Evolutionary conservation across 2,113 vertebrate genomes (phyloP).

Genomic region (Indri indri): DNA sequence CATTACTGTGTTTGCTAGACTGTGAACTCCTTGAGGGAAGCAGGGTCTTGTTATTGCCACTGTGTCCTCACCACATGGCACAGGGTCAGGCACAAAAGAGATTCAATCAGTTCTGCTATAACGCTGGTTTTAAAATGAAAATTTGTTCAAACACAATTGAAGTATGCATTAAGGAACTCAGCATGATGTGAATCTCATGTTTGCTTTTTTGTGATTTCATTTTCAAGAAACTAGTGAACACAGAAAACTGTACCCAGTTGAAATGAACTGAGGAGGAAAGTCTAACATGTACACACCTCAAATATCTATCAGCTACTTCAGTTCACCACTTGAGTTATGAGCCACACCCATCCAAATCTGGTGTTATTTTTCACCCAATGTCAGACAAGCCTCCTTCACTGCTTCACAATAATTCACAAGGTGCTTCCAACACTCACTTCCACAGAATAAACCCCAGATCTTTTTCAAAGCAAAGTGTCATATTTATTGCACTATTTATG

Average conservation of each 20-base stretch:
- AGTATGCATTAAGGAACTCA: neutral
- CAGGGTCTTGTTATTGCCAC: neutral
- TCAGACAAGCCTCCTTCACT: neutral
- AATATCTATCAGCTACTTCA: neutral
- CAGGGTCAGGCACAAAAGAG: neutral
- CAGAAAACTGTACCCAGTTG: neutral
- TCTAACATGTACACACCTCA: neutral
- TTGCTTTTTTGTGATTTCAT: neutral
- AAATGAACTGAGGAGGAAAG: neutral
- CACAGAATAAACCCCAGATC: neutral
- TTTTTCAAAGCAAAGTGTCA: neutral
- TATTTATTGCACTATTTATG: neutral
- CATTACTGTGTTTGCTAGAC: neutral
- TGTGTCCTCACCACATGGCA: neutral
- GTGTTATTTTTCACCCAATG: neutral
- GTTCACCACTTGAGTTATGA: neutral
- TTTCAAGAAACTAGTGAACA: neutral
- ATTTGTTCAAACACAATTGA: neutral
- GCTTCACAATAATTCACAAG: neutral
- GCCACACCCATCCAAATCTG: neutral
- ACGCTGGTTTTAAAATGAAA: slow-evolving; percentile 36
- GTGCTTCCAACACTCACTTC: neutral
- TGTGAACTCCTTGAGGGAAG: neutral
- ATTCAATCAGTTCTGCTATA: neutral
- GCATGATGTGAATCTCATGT: neutral